Percentiles rank a stretch among this genome's conserved stretches.
phyloP scores from a whole-genome alignment of 2,113 vertebrate species.

The Petroica traversi region DNA sequence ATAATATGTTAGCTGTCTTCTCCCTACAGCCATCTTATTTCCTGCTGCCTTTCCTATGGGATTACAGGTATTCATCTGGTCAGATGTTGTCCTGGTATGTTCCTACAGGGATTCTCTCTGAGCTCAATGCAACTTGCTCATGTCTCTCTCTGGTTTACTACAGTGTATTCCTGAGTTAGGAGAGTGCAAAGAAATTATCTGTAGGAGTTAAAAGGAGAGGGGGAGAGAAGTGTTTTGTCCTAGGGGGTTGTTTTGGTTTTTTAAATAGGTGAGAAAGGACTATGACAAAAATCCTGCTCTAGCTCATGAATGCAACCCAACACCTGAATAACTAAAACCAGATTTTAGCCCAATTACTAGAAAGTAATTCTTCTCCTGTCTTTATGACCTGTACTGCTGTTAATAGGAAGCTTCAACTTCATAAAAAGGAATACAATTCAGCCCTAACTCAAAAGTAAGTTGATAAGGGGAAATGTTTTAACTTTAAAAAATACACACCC shows the following conservation, averaged over 20 bases:
- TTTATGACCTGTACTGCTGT: constrained; percentile 36
- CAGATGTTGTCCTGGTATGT: background rate
- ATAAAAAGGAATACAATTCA: constrained; percentile 58
- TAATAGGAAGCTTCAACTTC: constrained; percentile 47
- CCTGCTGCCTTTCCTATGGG: background rate
- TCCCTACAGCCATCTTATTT: constrained; percentile 37
- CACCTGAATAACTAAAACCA: constrained; percentile 59
- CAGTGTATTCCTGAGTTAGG: background rate
- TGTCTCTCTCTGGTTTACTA: background rate
- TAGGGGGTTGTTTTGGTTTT: background rate
- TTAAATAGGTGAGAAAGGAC: constrained; percentile 55
- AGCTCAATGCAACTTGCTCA: background rate
- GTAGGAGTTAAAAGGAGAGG: background rate
- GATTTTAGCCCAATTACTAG: constrained; percentile 58
- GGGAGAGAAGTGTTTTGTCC: background rate
- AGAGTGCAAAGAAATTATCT: background rate
- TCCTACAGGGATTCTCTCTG: background rate
- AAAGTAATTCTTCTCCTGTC: constrained; percentile 49
- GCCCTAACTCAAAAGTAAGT: background rate
- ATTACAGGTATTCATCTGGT: background rate
- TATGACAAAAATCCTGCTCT: constrained; percentile 45
- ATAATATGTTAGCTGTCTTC: background rate
- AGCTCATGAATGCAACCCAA: constrained; percentile 44
- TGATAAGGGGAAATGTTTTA: constrained; percentile 21
- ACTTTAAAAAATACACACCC: constrained; percentile 2